Evolutionary conservation across 2,113 vertebrate species (phyloP).

Genomic region (Halichoerus grypus): DNA sequence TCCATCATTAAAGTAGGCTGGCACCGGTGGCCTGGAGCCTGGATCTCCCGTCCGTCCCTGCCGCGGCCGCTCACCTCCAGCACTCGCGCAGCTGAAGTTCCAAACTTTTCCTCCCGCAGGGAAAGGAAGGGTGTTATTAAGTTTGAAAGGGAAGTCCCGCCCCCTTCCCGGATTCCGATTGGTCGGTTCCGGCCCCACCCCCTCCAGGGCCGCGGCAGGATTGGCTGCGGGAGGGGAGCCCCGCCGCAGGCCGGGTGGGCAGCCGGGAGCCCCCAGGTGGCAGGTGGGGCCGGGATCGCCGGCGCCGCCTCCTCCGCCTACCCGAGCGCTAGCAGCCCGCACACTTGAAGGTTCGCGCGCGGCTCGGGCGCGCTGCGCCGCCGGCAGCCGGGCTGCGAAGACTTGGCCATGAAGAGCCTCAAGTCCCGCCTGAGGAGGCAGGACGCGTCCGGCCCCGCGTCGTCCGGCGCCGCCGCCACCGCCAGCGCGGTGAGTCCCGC

Average conservation of each 20-base stretch:
- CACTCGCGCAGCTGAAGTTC: accelerated
- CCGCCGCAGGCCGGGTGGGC: neutral
- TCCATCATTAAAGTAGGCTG: neutral
- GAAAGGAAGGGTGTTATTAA: slow-evolving; percentile 68
- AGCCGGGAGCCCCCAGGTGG: slow-evolving; percentile 51
- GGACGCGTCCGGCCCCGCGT: slow-evolving; percentile 89
- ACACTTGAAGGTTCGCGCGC: neutral
- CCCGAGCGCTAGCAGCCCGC: neutral
- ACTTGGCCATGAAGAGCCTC: slow-evolving; percentile 93
- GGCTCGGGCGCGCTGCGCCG: neutral
- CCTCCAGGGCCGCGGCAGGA: neutral
- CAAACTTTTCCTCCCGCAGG: neutral
- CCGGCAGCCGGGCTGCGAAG: neutral
- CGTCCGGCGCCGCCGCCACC: slow-evolving; percentile 59
- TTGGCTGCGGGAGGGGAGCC: slow-evolving; percentile 63
- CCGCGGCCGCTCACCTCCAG: accelerated
- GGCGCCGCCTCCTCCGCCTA: neutral
- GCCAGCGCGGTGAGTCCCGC: slow-evolving; percentile 81
- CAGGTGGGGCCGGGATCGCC: slow-evolving; percentile 63
- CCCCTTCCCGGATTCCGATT: slow-evolving; percentile 73
- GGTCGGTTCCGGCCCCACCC: neutral
- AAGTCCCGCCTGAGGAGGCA: slow-evolving; percentile 95
- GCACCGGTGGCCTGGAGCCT: accelerated
- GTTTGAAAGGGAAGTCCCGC: slow-evolving; percentile 83
- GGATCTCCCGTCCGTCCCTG: accelerated